Conservation (phyloP, 1,140 invertebrate species). For the Heterodera carotae region DNA sequence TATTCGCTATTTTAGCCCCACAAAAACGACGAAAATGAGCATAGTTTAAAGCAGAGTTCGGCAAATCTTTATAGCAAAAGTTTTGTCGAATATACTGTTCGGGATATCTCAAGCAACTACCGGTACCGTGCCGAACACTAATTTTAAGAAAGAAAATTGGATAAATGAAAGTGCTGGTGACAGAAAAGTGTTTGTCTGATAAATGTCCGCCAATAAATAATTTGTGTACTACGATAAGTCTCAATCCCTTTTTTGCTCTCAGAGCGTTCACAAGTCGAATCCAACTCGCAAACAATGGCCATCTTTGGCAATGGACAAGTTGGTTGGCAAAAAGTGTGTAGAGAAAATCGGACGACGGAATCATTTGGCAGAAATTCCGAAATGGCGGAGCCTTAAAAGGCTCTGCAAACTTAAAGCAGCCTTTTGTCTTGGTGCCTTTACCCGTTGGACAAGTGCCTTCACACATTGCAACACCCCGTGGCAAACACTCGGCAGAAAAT, state of each 20-base stretch:
- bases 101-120: too few species aligned
- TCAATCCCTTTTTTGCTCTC: conserved; percentile 7
- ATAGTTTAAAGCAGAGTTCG: too few species aligned
- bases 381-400: conserved; percentile 17
- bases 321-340: conserved; percentile 7
- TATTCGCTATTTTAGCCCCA: not conserved
- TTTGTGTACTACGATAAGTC: conserved; percentile 6
- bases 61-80: too few species aligned
- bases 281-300: conserved; percentile 4
- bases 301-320: conserved; percentile 3
- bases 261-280: conserved; percentile 11
- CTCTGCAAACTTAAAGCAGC: not conserved
- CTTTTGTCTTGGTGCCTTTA: conserved; percentile 11
- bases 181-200: not conserved
- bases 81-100: too few species aligned
- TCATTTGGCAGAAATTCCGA: not conserved
- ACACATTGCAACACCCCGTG: conserved; percentile 29
- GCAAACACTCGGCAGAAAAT: conserved; percentile 54
- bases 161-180: too few species aligned
- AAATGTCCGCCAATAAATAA: conserved; percentile 15
- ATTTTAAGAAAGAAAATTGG: too few species aligned
- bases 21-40: too few species aligned
- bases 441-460: conserved; percentile 37
- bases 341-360: conserved; percentile 6
- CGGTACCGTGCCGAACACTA: too few species aligned